phyloP scores from a whole-genome alignment of 2,888 invertebrate genomes.

The Clepsis dumicolana region DNA sequence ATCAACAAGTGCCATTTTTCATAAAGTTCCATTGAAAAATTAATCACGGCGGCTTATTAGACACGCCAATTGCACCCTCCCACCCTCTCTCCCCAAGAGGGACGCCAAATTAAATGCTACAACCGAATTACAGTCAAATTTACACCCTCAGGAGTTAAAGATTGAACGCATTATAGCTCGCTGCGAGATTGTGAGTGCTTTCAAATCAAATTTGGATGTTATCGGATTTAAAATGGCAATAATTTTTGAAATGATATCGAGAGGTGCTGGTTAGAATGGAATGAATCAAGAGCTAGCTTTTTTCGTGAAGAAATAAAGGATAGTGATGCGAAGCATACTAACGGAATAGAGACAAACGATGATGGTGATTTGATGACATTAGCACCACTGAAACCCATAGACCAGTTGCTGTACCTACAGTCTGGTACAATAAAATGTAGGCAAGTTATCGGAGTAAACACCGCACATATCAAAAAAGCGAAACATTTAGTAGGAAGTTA shows the following conservation, averaged over 20 bases:
- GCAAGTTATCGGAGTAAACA: no score
- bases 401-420: no score
- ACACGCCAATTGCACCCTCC: slow-evolving; percentile 61
- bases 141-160: slow-evolving; percentile 58
- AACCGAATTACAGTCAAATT: slow-evolving; percentile 72
- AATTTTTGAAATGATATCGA: slow-evolving; percentile 28
- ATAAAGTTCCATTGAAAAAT: slow-evolving; percentile 57
- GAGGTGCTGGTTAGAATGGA: not conserved
- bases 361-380: no score
- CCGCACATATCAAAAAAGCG: no score
- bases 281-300: not conserved
- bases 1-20: slow-evolving; percentile 44
- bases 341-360: not conserved
- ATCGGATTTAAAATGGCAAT: slow-evolving; percentile 47
- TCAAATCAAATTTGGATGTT: slow-evolving; percentile 55
- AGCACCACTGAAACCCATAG: no score
- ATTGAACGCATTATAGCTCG: slow-evolving; percentile 65
- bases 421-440: no score
- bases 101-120: slow-evolving; percentile 72
- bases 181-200: slow-evolving; percentile 51
- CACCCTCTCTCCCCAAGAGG: slow-evolving; percentile 75
- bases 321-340: no score
- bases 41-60: slow-evolving; percentile 67
- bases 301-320: no score
- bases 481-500: no score